These are phyloP conservation scores for Adrianichthys oophorus DNA, from an alignment of 2,797 vertebrate species.

Conservation along the genomic window DNA sequence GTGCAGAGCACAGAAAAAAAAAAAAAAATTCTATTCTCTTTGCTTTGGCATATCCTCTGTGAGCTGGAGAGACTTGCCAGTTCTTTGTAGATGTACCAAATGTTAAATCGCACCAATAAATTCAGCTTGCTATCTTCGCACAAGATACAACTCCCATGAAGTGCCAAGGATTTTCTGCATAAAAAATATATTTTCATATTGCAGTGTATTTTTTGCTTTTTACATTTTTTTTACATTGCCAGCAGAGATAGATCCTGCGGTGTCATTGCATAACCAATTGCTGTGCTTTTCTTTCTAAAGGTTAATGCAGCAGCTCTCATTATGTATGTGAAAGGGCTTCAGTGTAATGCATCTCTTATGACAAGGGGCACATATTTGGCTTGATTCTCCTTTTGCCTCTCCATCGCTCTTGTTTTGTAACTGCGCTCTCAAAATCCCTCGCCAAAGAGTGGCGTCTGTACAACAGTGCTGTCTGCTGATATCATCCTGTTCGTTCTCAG, in stretches of 20 bases:
- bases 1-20: not conserved
- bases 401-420: constrained; percentile 5
- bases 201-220: not conserved
- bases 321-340: constrained; percentile 43
- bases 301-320: constrained; percentile 46
- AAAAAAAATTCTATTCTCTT: constrained; percentile 13
- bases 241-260: constrained; percentile 38
- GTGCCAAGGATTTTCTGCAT: constrained; percentile 18
- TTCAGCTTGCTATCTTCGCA: constrained; percentile 36
- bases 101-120: constrained; percentile 39
- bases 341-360: constrained; percentile 28
- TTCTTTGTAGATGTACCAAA: constrained; percentile 16
- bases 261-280: constrained; percentile 38
- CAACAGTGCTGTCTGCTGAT: constrained; percentile 11
- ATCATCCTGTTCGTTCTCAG: constrained; percentile 5
- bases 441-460: constrained; percentile 13
- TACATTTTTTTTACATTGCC: constrained; percentile 17
- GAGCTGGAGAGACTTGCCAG: constrained; percentile 15
- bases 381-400: constrained; percentile 19
- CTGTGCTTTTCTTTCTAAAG: constrained; percentile 46
- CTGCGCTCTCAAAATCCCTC: constrained; percentile 11
- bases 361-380: constrained; percentile 35
- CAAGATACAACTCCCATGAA: constrained; percentile 28
- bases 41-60: constrained; percentile 26
- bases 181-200: constrained; percentile 35